A percentile compares a stretch with the other conserved stretches of the same genome.
Evolutionary conservation across 2,113 vertebrate genomes (phyloP).

Genomic region (Macroglossus sobrinus): DNA sequence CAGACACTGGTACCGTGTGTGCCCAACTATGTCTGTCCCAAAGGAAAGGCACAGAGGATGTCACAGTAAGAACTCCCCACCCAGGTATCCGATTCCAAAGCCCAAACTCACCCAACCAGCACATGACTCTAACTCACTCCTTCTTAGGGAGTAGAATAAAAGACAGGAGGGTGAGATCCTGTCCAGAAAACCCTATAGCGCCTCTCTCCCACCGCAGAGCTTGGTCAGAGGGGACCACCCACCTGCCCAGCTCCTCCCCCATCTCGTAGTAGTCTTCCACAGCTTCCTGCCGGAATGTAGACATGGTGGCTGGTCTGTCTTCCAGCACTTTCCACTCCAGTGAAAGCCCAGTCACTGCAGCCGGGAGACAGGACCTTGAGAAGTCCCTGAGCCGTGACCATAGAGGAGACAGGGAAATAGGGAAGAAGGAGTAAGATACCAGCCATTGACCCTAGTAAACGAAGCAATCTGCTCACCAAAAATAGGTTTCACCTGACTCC

Average conservation of each 20-base stretch:
- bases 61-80: background rate
- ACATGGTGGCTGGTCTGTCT: conserved; percentile 70
- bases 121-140: background rate
- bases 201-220: accelerated
- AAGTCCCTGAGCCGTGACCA: conserved; percentile 27
- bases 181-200: accelerated
- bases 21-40: background rate
- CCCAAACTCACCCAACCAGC: background rate
- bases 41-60: background rate
- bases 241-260: conserved; percentile 89
- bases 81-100: background rate
- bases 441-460: background rate
- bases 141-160: background rate
- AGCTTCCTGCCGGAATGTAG: conserved; percentile 85
- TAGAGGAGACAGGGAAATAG: background rate
- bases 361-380: background rate
- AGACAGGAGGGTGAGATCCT: no score
- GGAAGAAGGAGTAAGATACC: background rate
- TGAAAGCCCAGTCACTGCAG: background rate
- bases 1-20: accelerated
- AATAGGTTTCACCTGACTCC: background rate
- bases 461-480: background rate
- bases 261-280: conserved; percentile 88
- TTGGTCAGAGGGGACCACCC: background rate
- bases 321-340: background rate